A percentile compares a stretch with the other conserved stretches of the same genome.
phyloP scores from a whole-genome alignment of 2,797 vertebrate genomes.

The Myripristis jacobus region DNA sequence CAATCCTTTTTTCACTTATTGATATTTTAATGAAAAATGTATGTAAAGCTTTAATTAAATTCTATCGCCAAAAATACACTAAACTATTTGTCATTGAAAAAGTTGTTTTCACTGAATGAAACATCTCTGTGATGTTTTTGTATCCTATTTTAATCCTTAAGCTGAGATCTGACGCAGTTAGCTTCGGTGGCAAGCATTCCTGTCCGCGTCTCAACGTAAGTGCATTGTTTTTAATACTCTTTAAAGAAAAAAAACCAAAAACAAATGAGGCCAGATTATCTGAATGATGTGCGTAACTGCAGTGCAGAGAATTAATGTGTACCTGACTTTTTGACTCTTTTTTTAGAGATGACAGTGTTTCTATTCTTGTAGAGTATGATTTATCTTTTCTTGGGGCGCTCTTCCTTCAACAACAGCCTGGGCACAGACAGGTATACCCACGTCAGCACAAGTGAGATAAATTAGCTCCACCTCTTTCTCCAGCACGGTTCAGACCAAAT shows the following conservation, averaged over 20 bases:
- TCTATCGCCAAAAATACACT: too few relatives aligned
- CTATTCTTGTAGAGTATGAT: constrained; percentile 50
- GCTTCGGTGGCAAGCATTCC: too few relatives aligned
- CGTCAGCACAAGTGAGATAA: constrained; percentile 71
- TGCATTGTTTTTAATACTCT: neutral
- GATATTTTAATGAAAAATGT: too few relatives aligned
- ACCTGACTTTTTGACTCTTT: constrained; percentile 24
- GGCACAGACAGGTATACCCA: constrained; percentile 39
- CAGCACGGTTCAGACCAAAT: constrained; percentile 55
- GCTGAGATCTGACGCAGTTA: neutral
- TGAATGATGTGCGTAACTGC: neutral
- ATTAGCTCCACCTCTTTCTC: constrained; percentile 66
- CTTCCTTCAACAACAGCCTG: constrained; percentile 49
- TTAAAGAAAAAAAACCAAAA: neutral
- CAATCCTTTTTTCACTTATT: too few relatives aligned
- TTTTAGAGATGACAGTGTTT: constrained; percentile 47
- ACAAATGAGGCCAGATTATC: neutral
- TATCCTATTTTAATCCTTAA: too few relatives aligned
- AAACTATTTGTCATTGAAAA: too few relatives aligned
- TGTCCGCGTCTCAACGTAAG: too few relatives aligned
- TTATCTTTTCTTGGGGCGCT: constrained; percentile 54
- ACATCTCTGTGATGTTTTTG: too few relatives aligned
- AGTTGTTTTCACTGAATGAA: too few relatives aligned
- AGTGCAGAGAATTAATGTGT: neutral
- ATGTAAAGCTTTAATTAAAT: too few relatives aligned